Evolutionary conservation across 2,888 invertebrate species (phyloP).

Genomic region (Magallana nippona): DNA sequence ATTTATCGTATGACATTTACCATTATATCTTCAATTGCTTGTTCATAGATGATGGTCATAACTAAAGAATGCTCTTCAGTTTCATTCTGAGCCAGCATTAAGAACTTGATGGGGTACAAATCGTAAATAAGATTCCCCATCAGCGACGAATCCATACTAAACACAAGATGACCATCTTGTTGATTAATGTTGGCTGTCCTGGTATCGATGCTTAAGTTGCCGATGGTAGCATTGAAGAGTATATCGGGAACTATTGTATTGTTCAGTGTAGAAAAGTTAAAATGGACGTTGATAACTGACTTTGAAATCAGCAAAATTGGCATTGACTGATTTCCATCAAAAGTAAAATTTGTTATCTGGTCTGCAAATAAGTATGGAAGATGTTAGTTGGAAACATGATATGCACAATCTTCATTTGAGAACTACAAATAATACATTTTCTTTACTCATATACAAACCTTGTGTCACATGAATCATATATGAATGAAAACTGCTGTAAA

Average conservation of each 20-base stretch:
- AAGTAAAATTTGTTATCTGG: conserved; percentile 11
- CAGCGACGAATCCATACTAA: background rate
- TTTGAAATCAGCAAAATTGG: background rate
- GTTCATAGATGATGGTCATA: background rate
- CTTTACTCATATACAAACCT: background rate
- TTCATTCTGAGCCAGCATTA: conserved; percentile 1
- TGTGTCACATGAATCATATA: background rate
- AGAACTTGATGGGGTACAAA: background rate
- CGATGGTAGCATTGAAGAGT: background rate
- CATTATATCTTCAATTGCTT: conserved; percentile 15
- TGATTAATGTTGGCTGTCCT: background rate
- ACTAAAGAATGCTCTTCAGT: background rate
- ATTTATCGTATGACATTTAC: background rate
- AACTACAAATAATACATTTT: too few species aligned
- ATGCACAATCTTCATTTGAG: too few species aligned
- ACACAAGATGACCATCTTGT: background rate
- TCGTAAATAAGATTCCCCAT: background rate
- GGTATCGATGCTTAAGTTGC: background rate
- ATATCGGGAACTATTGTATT: background rate
- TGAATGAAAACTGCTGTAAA: background rate
- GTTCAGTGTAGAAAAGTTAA: background rate
- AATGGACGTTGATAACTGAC: background rate
- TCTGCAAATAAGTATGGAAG: background rate
- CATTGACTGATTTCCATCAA: background rate
- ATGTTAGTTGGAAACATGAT: too few species aligned